phyloP scores from a whole-genome alignment of 2,888 invertebrate genomes.

The Octodonta nipae region DNA sequence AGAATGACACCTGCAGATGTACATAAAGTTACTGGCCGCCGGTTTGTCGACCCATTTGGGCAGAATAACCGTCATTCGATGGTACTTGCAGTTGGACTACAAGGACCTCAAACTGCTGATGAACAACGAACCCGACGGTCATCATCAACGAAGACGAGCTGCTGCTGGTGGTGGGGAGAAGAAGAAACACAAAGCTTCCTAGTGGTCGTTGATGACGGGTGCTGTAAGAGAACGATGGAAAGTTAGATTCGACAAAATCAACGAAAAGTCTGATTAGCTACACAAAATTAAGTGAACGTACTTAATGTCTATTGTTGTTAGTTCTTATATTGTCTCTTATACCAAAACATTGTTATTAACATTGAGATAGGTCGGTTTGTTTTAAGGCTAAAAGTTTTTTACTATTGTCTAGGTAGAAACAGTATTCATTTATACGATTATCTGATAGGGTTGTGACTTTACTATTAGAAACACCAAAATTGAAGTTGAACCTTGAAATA shows the following conservation, averaged over 20 bases:
- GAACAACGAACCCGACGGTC: constrained; percentile 26
- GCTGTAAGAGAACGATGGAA: constrained; percentile 23
- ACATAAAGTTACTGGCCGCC: constrained; percentile 30
- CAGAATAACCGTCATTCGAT: constrained; percentile 30
- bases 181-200: constrained; percentile 58
- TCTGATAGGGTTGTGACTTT: too few relatives aligned
- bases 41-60: constrained; percentile 29
- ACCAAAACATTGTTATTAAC: too few relatives aligned
- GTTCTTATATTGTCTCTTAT: too few relatives aligned
- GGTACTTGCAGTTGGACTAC: constrained; percentile 47
- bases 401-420: too few relatives aligned
- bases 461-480: too few relatives aligned
- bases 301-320: too few relatives aligned
- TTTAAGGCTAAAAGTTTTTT: too few relatives aligned
- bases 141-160: constrained; percentile 26
- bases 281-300: too few relatives aligned
- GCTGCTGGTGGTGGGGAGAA: constrained; percentile 46
- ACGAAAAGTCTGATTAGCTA: constrained; percentile 28
- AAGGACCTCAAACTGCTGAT: constrained; percentile 56
- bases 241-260: constrained; percentile 22
- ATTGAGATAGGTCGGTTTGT: too few relatives aligned
- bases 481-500: too few relatives aligned
- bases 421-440: too few relatives aligned
- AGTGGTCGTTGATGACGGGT: constrained; percentile 34
- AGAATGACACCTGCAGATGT: constrained; percentile 27